These are phyloP conservation scores for Procambarus virginalis DNA, from an alignment of 1,140 invertebrate genomes.

Conservation along the genomic window DNA sequence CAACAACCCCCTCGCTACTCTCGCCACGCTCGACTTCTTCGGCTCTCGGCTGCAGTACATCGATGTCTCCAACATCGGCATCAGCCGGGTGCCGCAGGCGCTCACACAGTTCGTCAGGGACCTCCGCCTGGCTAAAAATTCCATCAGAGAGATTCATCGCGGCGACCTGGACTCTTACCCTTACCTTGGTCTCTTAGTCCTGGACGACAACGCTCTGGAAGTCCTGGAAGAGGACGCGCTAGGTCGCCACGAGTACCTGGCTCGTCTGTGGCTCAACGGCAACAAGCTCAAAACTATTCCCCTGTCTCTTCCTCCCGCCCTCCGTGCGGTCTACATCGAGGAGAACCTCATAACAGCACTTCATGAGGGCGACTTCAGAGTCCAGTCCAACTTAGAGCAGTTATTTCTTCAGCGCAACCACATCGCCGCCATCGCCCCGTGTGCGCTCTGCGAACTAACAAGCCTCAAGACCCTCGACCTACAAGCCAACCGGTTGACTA, in stretches of 20 bases:
- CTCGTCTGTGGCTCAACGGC: constrained; percentile 85
- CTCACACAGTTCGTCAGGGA: constrained; percentile 88
- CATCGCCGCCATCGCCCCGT: constrained; percentile 80
- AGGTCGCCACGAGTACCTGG: constrained; percentile 85
- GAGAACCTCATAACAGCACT: constrained; percentile 82
- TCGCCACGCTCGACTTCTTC: constrained; percentile 75
- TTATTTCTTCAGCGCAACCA: constrained; percentile 82
- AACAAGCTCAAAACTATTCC: constrained; percentile 82
- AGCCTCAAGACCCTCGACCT: constrained; percentile 77
- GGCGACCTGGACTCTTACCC: constrained; percentile 87
- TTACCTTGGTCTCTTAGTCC: constrained; percentile 84
- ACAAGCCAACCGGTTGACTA: constrained; percentile 75
- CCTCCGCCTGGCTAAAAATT: constrained; percentile 85
- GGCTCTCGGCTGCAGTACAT: constrained; percentile 84
- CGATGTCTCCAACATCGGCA: constrained; percentile 86
- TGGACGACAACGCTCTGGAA: constrained; percentile 84
- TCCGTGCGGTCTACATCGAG: constrained; percentile 80
- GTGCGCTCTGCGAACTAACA: constrained; percentile 80
- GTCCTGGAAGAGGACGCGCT: constrained; percentile 89
- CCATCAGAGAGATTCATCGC: constrained; percentile 82
- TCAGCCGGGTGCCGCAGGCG: constrained; percentile 86
- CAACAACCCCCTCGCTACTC: constrained; percentile 72
- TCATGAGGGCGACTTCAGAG: constrained; percentile 80
- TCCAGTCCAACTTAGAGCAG: constrained; percentile 81
- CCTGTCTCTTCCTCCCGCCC: constrained; percentile 76